phyloP scores from a whole-genome alignment of 2,888 invertebrate genomes.

The Lathronympha strigana region DNA sequence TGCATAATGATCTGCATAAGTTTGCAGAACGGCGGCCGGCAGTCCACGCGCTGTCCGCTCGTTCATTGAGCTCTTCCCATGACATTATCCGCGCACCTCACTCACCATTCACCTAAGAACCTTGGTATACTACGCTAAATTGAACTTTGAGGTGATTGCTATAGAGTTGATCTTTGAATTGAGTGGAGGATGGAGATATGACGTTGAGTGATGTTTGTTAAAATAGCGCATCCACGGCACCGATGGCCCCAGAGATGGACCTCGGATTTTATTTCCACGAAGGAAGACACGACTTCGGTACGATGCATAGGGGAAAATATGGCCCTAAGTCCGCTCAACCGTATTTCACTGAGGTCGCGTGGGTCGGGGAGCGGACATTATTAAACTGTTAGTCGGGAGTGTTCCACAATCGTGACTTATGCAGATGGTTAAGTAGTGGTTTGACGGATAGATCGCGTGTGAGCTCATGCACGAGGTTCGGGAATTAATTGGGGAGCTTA shows the following conservation, averaged over 20 bases:
- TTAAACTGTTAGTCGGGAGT: slow-evolving; percentile 80
- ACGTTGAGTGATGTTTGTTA: slow-evolving; percentile 50
- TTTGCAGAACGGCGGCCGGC: slow-evolving; percentile 71
- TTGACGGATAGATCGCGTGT: slow-evolving; percentile 82
- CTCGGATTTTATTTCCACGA: slow-evolving; percentile 82
- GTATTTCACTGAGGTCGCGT: slow-evolving; percentile 79
- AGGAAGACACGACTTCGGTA: slow-evolving; percentile 82
- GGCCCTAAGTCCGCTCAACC: slow-evolving; percentile 78
- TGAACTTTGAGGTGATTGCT: slow-evolving; percentile 7
- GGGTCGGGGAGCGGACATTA: slow-evolving; percentile 80
- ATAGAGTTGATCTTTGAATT: slow-evolving; percentile 44
- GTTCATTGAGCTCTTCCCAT: slow-evolving; percentile 84
- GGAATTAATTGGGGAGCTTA: slow-evolving; percentile 66
- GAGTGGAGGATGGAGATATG: slow-evolving; percentile 43
- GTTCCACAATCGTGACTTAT: slow-evolving; percentile 82
- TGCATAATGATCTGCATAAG: slow-evolving; percentile 56
- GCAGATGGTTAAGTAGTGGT: slow-evolving; percentile 80
- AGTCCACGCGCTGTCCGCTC: slow-evolving; percentile 81
- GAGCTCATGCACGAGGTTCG: slow-evolving; percentile 72
- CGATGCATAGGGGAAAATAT: slow-evolving; percentile 82
- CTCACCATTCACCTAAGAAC: slow-evolving; percentile 53
- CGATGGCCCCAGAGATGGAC: slow-evolving; percentile 84
- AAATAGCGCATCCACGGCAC: slow-evolving; percentile 81
- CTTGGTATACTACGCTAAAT: slow-evolving; percentile 39
- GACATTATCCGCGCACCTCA: slow-evolving; percentile 73